These are phyloP conservation scores for Parnassius apollo DNA, from an alignment of 2,888 invertebrate genomes.

Conservation along the genomic window DNA sequence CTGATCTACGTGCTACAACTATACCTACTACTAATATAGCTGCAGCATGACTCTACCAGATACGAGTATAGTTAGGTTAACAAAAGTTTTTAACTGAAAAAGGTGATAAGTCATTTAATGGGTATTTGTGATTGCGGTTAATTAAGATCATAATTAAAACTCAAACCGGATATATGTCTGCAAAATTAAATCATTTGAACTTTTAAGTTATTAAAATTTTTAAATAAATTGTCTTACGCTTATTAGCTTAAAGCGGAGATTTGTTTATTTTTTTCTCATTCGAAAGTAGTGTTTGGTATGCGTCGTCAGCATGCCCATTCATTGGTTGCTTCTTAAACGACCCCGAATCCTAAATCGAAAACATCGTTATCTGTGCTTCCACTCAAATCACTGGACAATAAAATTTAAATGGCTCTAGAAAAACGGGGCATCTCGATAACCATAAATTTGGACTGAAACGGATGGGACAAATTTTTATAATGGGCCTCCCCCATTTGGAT, in stretches of 20 bases:
- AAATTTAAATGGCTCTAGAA: conserved; percentile 72
- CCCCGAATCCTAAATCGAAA: conserved; percentile 63
- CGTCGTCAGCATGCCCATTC: conserved; percentile 53
- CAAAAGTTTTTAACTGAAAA: too few relatives aligned
- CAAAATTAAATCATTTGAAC: too few relatives aligned
- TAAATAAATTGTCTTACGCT: not conserved
- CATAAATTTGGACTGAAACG: conserved; percentile 78
- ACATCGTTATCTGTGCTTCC: conserved; percentile 77
- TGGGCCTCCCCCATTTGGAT: conserved; percentile 75
- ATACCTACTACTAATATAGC: too few relatives aligned
- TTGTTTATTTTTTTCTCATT: conserved; percentile 4
- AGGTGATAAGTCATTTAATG: too few relatives aligned
- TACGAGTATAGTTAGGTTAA: too few relatives aligned
- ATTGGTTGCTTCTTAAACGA: conserved; percentile 58
- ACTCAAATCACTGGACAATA: conserved; percentile 76
- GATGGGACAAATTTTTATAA: conserved; percentile 82
- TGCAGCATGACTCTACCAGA: too few relatives aligned
- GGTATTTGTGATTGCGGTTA: too few relatives aligned
- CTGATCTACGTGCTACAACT: too few relatives aligned
- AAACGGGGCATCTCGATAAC: conserved; percentile 75
- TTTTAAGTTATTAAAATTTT: too few relatives aligned
- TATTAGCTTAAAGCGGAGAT: not conserved
- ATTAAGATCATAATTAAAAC: too few relatives aligned
- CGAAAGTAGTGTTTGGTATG: conserved; percentile 26
- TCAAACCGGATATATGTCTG: too few relatives aligned